Conservation (phyloP, 2,888 invertebrate species). For the Euzetes globulus region DNA sequence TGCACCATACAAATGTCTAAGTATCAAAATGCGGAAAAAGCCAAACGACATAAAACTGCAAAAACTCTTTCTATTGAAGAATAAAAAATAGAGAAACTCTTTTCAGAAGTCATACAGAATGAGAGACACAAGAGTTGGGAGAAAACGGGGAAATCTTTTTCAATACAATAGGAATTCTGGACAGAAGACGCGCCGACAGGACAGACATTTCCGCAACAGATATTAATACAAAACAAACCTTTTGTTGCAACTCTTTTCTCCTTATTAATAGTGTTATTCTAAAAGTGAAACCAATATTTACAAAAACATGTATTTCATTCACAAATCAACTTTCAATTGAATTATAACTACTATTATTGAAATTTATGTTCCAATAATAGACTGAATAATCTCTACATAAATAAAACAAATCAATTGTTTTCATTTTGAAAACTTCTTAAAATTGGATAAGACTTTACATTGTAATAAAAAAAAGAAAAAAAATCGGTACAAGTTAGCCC, state of each 20-base stretch:
- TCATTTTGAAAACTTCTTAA: too few relatives aligned
- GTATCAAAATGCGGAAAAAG: slow-evolving; percentile 19
- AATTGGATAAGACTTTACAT: too few relatives aligned
- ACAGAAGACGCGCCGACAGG: slow-evolving; percentile 22
- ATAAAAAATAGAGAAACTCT: not conserved
- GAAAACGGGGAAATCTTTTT: not conserved
- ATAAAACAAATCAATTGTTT: not conserved
- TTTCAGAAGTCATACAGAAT: not conserved
- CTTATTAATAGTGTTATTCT: not conserved
- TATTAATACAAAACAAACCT: not conserved
- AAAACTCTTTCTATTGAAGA: not conserved
- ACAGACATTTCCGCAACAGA: slow-evolving; percentile 9
- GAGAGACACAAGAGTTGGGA: not conserved
- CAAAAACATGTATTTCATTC: not conserved
- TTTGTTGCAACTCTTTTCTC: not conserved
- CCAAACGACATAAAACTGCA: slow-evolving; percentile 4
- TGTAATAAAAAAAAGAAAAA: too few relatives aligned
- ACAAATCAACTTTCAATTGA: not conserved
- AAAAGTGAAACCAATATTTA: not conserved
- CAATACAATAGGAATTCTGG: not conserved
- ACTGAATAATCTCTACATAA: not conserved
- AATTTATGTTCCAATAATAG: not conserved
- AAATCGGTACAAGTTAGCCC: too few relatives aligned
- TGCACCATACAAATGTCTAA: not conserved
- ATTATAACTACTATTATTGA: not conserved